These are phyloP conservation scores for Calameuta pallipes DNA, from an alignment of 2,888 invertebrate species.

Conservation along the genomic window DNA sequence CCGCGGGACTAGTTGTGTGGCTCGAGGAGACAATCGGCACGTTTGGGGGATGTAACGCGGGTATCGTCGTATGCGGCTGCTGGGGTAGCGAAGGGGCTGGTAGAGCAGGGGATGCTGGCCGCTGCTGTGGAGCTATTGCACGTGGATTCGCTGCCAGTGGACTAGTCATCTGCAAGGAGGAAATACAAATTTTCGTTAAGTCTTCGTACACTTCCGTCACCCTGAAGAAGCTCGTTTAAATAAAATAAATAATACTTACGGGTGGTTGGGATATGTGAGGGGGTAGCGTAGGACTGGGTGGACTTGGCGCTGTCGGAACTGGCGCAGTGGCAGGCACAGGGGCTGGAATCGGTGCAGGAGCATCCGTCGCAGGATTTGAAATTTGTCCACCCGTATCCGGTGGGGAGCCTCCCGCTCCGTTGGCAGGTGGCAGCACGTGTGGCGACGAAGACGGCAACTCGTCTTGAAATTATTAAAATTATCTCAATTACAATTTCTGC, in stretches of 20 bases:
- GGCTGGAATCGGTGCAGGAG: conserved; percentile 75
- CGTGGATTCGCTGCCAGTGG: conserved; percentile 65
- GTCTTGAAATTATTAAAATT: conserved; percentile 51
- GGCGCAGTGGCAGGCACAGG: conserved; percentile 78
- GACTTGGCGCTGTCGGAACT: conserved; percentile 74
- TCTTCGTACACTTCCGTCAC: neutral
- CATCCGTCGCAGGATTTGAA: conserved; percentile 71
- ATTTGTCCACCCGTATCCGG: conserved; percentile 65
- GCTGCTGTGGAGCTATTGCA: conserved; percentile 70
- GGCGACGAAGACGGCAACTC: conserved; percentile 66
- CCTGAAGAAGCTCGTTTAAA: neutral
- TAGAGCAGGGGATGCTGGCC: conserved; percentile 69
- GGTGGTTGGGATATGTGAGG: conserved; percentile 66
- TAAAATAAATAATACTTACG: conserved; percentile 46
- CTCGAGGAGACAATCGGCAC: conserved; percentile 64
- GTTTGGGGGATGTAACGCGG: conserved; percentile 64
- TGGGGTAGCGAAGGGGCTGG: conserved; percentile 49
- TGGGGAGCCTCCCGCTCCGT: conserved; percentile 64
- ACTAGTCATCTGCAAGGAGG: conserved; percentile 60
- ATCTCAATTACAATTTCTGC: neutral
- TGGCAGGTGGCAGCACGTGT: conserved; percentile 63
- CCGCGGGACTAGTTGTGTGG: conserved; percentile 65
- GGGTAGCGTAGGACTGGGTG: conserved; percentile 71
- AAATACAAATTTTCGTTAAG: neutral
- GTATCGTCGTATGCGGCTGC: conserved; percentile 62